Conservation (phyloP, 2,797 vertebrate species). For the Sternarchorhynchus goeldii region DNA sequence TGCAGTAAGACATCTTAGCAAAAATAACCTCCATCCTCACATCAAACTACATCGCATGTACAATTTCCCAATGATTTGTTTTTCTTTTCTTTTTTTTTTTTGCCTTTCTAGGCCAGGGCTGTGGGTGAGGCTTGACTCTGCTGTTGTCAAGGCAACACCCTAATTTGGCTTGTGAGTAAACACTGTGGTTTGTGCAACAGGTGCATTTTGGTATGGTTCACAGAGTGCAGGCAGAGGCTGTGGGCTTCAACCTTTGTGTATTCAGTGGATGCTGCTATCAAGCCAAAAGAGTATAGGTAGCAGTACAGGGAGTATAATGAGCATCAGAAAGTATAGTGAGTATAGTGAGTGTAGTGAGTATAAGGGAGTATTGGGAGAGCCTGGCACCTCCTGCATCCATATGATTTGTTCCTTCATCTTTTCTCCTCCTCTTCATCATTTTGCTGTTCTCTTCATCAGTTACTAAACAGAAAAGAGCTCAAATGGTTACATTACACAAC, state of each 20-base stretch:
- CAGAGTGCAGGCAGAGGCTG: conserved; percentile 42
- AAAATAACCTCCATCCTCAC: conserved; percentile 25
- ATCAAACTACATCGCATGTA: conserved; percentile 5
- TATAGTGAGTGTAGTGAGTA: too few species aligned
- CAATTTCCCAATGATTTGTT: neutral
- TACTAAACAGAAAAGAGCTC: neutral
- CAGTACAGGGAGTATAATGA: too few species aligned
- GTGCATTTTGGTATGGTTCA: conserved; percentile 67
- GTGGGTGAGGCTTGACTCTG: conserved; percentile 69
- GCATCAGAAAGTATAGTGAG: too few species aligned
- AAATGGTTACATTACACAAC: neutral
- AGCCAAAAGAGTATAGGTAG: conserved; percentile 35
- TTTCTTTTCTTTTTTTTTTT: conserved; percentile 38
- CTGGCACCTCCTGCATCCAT: neutral
- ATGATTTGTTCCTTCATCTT: conserved; percentile 20
- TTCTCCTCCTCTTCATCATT: neutral
- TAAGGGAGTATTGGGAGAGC: neutral
- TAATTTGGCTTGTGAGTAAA: conserved; percentile 77
- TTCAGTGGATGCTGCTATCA: conserved; percentile 70
- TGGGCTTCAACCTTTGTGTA: conserved; percentile 45
- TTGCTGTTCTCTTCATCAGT: neutral
- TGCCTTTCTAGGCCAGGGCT: conserved; percentile 67
- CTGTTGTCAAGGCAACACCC: conserved; percentile 73
- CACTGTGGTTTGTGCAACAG: conserved; percentile 78
- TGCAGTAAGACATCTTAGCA: neutral